Evolutionary conservation across 1,140 invertebrate genomes (phyloP).

Genomic region (Zaprionus inermis): DNA sequence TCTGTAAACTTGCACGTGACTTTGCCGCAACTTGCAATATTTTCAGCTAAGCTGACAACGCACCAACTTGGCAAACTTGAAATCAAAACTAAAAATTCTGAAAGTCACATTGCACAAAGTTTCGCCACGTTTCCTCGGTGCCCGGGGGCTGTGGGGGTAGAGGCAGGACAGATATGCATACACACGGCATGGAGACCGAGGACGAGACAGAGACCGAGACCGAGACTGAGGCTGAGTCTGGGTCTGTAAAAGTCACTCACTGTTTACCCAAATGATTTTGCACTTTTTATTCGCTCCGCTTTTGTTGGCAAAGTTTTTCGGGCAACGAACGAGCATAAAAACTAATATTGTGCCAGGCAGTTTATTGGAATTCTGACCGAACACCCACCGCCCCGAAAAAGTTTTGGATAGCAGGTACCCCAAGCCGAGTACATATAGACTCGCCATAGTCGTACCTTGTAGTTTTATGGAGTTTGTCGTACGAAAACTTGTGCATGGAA

Average conservation of each 20-base stretch:
- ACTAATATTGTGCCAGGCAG: slow-evolving; percentile 78
- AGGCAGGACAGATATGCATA: slow-evolving; percentile 36
- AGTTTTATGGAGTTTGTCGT: slow-evolving; percentile 67
- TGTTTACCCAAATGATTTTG: slow-evolving; percentile 81
- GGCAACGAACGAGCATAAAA: slow-evolving; percentile 60
- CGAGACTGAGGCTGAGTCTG: not conserved
- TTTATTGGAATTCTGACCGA: slow-evolving; percentile 71
- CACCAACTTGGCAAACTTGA: slow-evolving; percentile 53
- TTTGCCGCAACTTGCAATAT: slow-evolving; percentile 76
- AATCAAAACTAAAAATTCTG: slow-evolving; percentile 82
- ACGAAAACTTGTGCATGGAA: slow-evolving; percentile 52
- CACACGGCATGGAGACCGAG: not conserved
- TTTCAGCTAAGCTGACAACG: slow-evolving; percentile 73
- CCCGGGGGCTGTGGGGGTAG: too few species aligned
- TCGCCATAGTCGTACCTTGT: slow-evolving; percentile 61
- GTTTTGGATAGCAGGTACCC: slow-evolving; percentile 55
- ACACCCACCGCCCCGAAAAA: slow-evolving; percentile 31
- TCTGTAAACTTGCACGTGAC: slow-evolving; percentile 81
- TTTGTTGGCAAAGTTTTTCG: slow-evolving; percentile 42
- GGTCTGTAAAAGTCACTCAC: slow-evolving; percentile 74
- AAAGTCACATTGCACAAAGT: slow-evolving; percentile 79
- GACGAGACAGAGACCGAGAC: not conserved
- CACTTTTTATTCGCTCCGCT: slow-evolving; percentile 53
- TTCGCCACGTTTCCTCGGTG: slow-evolving; percentile 28
- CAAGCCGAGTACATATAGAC: slow-evolving; percentile 12